These are phyloP conservation scores for Semibalanus balanoides DNA, from an alignment of 1,140 invertebrate genomes.

Conservation along the genomic window DNA sequence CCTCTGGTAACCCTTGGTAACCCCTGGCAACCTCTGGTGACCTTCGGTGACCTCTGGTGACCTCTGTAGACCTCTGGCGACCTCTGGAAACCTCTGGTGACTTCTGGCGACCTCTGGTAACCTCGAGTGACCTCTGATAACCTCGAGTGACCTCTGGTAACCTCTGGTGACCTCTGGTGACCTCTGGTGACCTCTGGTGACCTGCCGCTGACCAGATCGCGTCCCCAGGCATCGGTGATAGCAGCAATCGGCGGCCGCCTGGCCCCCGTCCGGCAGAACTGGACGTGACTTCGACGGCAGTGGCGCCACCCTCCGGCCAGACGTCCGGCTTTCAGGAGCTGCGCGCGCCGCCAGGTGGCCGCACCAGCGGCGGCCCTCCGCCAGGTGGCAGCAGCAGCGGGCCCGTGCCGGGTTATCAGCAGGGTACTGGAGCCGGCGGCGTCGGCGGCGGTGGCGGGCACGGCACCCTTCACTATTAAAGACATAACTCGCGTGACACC, in stretches of 20 bases:
- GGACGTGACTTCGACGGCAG: slow-evolving; percentile 18
- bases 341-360: slow-evolving; percentile 15
- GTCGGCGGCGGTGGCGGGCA: slow-evolving; percentile 15
- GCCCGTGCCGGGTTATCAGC: slow-evolving; percentile 13
- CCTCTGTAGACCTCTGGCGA: too few relatives aligned
- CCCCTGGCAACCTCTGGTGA: too few relatives aligned
- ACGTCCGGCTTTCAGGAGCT: slow-evolving; percentile 20
- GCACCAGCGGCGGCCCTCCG: slow-evolving; percentile 17
- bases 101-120: too few relatives aligned
- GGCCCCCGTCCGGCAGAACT: neutral
- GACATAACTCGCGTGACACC: too few relatives aligned
- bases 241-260: neutral
- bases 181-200: too few relatives aligned
- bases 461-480: neutral
- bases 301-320: slow-evolving; percentile 19
- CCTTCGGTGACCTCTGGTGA: too few relatives aligned
- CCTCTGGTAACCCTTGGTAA: too few relatives aligned
- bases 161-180: too few relatives aligned
- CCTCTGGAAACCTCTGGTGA: too few relatives aligned
- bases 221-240: neutral
- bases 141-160: too few relatives aligned
- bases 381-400: slow-evolving; percentile 7
- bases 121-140: too few relatives aligned
- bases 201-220: neutral
- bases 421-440: slow-evolving; percentile 8